phyloP scores from a whole-genome alignment of 2,888 invertebrate species.

The Mimumesa dahlbomi region DNA sequence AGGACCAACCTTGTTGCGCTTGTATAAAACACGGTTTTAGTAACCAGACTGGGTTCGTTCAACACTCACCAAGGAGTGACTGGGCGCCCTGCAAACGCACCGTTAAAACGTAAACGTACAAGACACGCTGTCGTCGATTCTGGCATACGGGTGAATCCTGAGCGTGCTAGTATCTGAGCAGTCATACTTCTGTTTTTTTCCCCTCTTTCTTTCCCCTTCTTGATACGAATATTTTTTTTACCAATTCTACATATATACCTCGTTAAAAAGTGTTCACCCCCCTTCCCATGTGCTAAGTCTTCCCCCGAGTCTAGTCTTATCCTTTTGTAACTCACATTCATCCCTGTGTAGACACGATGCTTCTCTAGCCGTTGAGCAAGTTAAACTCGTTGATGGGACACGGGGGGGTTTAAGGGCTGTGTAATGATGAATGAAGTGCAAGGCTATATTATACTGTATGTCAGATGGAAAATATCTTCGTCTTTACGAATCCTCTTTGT shows the following conservation, averaged over 20 bases:
- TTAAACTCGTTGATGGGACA: conserved; percentile 17
- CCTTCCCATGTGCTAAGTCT: conserved; percentile 5
- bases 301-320: conserved; percentile 16
- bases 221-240: conserved; percentile 6
- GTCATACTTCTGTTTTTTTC: conserved; percentile 44
- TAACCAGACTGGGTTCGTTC: conserved; percentile 79
- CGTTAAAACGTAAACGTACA: conserved; percentile 77
- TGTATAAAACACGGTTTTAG: conserved; percentile 80
- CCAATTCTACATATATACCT: no score
- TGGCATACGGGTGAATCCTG: conserved; percentile 71
- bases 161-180: conserved; percentile 62
- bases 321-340: conserved; percentile 38
- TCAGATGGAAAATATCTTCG: conserved; percentile 34
- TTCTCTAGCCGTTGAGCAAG: conserved; percentile 34
- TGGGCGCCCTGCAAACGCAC: conserved; percentile 80
- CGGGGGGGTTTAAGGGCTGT: conserved; percentile 18
- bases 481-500: conserved; percentile 13
- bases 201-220: conserved; percentile 23
- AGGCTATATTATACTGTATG: conserved; percentile 38
- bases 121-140: conserved; percentile 69
- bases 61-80: conserved; percentile 80
- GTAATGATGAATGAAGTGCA: conserved; percentile 37
- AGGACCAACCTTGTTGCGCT: conserved; percentile 80
- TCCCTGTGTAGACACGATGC: conserved; percentile 23
- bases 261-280: conserved; percentile 19